Evolutionary conservation across 2,888 invertebrate genomes (phyloP), one percentile per base, ranked within the genome.

Genomic region (Latrodectus elegans): DNA sequence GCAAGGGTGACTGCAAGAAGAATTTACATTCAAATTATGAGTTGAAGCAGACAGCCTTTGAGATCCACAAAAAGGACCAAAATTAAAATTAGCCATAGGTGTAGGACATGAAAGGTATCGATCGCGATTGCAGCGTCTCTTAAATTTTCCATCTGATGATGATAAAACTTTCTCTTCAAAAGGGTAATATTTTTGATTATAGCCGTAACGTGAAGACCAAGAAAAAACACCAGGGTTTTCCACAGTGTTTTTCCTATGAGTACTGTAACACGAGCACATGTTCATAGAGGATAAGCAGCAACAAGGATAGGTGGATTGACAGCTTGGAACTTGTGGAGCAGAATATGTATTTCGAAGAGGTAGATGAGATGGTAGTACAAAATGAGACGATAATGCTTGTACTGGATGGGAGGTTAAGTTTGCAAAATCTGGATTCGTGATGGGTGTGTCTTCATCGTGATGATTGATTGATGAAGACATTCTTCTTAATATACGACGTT

Each of bases 391-490:
- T 11, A n/a, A n/a, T 14, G 60, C 12, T 15, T 15, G n/a, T 15
- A 12, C n/a, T 14, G 60, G n/a, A 38, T 38, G 38, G 12, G 60
- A 11, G n/a, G 10, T 11, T 15, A 12, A 60, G n/a, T n/a, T n/a
- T n/a, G n/a, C 14, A 15, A n/a, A n/a, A 15, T 60, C 60, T 11
- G 60, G 60, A 11, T 15, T 6, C 12, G n/a, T 60, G 10, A n/a
- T 12, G 11, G 60, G 12, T 60, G n/a, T 10, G 0, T 38, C 81
- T n/a, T 81, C 81, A 22, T 84, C 77, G 12, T 55, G 64, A 22
- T 65, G 73, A 49, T 84, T 64, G 49, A 72, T 14, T 8, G 84
- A 84, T 0, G 84, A 78, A 14, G 84, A 84, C 84, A 78, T 72
- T 38, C 78, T 77, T 55, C 72, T 17, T 10, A 84, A 15, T 8